phyloP scores from a whole-genome alignment of 2,113 vertebrate species.

The Grallaria varia region DNA sequence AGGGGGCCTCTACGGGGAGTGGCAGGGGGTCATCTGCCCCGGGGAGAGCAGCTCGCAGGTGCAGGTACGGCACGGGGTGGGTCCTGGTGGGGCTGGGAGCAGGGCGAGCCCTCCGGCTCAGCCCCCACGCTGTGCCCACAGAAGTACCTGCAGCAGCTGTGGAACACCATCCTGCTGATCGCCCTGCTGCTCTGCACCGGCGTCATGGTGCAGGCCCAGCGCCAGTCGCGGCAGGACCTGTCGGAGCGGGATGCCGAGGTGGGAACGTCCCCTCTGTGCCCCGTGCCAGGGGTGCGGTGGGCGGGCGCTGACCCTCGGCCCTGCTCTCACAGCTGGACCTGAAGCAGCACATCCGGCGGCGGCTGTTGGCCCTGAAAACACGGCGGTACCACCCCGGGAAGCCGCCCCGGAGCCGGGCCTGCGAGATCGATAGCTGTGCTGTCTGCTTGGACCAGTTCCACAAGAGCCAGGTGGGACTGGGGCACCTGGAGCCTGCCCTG shows the following conservation, averaged over 20 bases:
- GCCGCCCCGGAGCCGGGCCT: conserved; percentile 26
- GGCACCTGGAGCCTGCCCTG: fast-evolving
- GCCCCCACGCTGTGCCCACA: conserved; percentile 9
- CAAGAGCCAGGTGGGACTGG: conserved; percentile 83
- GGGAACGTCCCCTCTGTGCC: neutral
- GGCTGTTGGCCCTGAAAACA: conserved; percentile 81
- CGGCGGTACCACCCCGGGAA: conserved; percentile 81
- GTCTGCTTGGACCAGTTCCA: conserved; percentile 92
- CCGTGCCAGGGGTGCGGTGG: fast-evolving
- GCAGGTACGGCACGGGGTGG: conserved; percentile 71
- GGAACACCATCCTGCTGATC: conserved; percentile 91
- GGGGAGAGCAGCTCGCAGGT: conserved; percentile 91
- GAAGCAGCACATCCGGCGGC: conserved; percentile 82
- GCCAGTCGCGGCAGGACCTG: conserved; percentile 81
- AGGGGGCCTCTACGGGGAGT: conserved; percentile 87
- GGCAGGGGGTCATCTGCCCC: conserved; percentile 93
- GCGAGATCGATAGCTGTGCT: conserved; percentile 83
- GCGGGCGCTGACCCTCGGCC: neutral
- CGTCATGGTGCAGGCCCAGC: conserved; percentile 89
- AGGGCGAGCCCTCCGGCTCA: fast-evolving
- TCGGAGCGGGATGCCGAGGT: conserved; percentile 79
- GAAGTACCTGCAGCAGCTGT: conserved; percentile 95
- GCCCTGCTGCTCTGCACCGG: conserved; percentile 90
- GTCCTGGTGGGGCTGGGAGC: fast-evolving
- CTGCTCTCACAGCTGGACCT: conserved; percentile 75